Conservation (phyloP, 2,888 invertebrate species). For the Acheta domesticus region DNA sequence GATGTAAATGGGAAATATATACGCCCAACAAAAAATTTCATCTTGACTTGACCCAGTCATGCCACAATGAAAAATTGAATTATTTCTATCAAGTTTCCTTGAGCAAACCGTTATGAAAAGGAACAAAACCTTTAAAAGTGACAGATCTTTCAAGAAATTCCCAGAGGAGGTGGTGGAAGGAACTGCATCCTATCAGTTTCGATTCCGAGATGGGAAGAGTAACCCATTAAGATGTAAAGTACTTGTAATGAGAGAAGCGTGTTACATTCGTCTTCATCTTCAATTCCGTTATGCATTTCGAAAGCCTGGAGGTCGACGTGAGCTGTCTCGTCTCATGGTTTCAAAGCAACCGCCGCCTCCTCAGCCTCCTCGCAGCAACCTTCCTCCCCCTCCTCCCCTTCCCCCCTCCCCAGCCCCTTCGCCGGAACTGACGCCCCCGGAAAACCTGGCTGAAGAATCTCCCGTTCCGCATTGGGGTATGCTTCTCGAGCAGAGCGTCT, state of each 20-base stretch:
- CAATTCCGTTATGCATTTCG: neutral
- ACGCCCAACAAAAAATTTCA: neutral
- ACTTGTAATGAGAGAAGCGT: conserved; percentile 18
- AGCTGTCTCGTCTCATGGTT: neutral
- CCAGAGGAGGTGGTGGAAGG: neutral
- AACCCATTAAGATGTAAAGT: conserved; percentile 18
- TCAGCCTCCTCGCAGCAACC: neutral
- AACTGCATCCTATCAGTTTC: neutral
- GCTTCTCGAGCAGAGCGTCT: too few species aligned
- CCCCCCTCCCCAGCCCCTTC: neutral
- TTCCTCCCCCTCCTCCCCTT: neutral
- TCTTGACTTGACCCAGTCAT: neutral
- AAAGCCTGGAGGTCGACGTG: neutral
- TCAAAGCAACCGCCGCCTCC: neutral
- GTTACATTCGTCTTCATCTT: neutral
- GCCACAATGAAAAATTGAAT: neutral
- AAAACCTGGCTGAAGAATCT: too few species aligned
- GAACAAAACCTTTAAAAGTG: neutral
- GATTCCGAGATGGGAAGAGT: neutral
- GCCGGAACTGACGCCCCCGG: too few species aligned
- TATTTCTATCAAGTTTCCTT: neutral
- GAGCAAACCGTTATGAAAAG: neutral
- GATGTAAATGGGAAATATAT: neutral
- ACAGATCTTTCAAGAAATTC: neutral
- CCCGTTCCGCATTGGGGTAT: too few species aligned